These are phyloP conservation scores for Gymnobelideus leadbeateri DNA, from an alignment of 2,113 vertebrate species.

Conservation along the genomic window DNA sequence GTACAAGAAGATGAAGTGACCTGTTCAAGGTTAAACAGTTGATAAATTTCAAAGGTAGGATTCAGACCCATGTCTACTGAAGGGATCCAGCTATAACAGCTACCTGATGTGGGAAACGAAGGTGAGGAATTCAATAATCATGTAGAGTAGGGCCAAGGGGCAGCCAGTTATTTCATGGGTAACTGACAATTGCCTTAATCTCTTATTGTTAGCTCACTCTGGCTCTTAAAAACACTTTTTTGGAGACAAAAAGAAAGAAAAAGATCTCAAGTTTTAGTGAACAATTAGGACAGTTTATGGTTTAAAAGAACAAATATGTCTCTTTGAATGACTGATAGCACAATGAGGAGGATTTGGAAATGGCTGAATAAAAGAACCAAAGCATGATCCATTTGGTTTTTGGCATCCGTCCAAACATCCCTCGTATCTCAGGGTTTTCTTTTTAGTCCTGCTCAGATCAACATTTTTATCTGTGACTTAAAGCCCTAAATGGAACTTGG, in stretches of 20 bases:
- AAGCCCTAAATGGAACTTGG: no score
- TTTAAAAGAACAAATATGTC: slow-evolving; percentile 22
- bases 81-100: no score
- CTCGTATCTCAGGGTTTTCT: no score
- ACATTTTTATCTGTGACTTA: no score
- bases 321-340: neutral
- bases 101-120: no score
- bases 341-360: no score
- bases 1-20: neutral
- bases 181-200: slow-evolving; percentile 1
- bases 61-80: slow-evolving; percentile 3
- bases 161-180: neutral
- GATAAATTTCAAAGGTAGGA: neutral
- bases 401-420: no score
- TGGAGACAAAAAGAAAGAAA: slow-evolving; percentile 3
- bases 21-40: neutral
- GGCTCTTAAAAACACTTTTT: neutral
- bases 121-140: no score
- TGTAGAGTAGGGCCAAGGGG: no score
- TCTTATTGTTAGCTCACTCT: neutral
- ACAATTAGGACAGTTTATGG: slow-evolving; percentile 8
- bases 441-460: no score
- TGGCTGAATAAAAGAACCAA: no score
- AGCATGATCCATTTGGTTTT: no score
- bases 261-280: neutral